Percentiles rank a stretch among this genome's conserved stretches.
phyloP scores from a whole-genome alignment of 2,797 vertebrate genomes.

The Xerus rutilus region DNA sequence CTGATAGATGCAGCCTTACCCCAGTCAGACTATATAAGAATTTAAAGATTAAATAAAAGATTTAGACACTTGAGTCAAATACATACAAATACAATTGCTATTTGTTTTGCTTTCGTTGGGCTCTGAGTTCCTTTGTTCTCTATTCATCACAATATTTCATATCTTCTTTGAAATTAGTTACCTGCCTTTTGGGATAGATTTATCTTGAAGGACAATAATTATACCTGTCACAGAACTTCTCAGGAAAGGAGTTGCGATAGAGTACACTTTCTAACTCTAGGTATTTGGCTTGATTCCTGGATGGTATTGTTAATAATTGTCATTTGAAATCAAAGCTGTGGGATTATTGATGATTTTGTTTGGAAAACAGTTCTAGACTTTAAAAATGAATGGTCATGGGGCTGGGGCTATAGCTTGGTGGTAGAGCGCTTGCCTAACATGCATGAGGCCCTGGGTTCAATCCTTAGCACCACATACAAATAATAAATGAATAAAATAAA shows the following conservation, averaged over 20 bases:
- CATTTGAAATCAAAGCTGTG: neutral
- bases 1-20: neutral
- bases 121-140: neutral
- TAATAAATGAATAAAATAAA: no score
- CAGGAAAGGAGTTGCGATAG: neutral
- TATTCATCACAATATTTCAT: neutral
- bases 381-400: neutral
- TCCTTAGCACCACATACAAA: no score
- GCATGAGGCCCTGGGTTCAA: no score
- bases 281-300: neutral
- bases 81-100: neutral
- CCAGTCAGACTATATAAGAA: neutral
- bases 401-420: no score
- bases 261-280: neutral
- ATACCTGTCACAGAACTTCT: neutral
- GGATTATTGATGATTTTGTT: neutral
- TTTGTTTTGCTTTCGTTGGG: neutral
- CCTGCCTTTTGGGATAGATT: neutral
- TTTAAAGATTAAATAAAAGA: slow-evolving; percentile 49
- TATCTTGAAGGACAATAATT: slow-evolving; percentile 38
- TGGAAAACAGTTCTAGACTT: neutral
- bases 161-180: slow-evolving; percentile 50
- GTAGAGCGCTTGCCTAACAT: no score
- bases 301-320: neutral
- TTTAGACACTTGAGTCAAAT: neutral